phyloP scores from a whole-genome alignment of 2,888 invertebrate genomes.

The Tanypteryx hageni region DNA sequence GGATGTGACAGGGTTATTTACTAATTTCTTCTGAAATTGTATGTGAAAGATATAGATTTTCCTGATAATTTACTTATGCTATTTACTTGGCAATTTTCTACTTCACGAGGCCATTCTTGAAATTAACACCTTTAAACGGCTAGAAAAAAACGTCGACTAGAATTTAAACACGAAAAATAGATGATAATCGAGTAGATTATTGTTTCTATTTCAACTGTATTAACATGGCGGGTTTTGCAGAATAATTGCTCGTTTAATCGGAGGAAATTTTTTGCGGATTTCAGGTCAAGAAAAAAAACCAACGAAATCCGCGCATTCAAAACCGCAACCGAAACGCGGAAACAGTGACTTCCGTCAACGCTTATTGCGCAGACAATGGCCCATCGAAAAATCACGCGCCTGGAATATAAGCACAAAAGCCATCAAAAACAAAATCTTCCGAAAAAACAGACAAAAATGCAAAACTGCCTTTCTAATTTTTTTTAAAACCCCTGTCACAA shows the following conservation, averaged over 20 bases:
- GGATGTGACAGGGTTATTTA: too few species aligned
- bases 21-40: too few species aligned
- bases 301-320: not conserved
- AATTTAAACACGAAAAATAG: too few species aligned
- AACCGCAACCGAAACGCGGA: not conserved
- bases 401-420: too few species aligned
- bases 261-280: not conserved
- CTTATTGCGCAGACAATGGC: not conserved
- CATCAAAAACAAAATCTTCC: not conserved
- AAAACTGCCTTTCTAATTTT: not conserved
- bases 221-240: not conserved
- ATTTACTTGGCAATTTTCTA: too few species aligned
- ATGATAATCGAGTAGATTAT: too few species aligned
- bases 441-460: not conserved
- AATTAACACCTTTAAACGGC: too few species aligned
- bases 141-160: too few species aligned
- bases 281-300: not conserved
- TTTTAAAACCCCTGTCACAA: not conserved
- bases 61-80: too few species aligned
- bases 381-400: not conserved
- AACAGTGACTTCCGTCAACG: not conserved
- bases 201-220: too few species aligned
- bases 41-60: too few species aligned
- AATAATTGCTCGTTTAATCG: not conserved
- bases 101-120: too few species aligned